Evolutionary conservation across 53 echinoderm and acorn worm species (phyloP).

Genomic region (Stichopus horrens): DNA sequence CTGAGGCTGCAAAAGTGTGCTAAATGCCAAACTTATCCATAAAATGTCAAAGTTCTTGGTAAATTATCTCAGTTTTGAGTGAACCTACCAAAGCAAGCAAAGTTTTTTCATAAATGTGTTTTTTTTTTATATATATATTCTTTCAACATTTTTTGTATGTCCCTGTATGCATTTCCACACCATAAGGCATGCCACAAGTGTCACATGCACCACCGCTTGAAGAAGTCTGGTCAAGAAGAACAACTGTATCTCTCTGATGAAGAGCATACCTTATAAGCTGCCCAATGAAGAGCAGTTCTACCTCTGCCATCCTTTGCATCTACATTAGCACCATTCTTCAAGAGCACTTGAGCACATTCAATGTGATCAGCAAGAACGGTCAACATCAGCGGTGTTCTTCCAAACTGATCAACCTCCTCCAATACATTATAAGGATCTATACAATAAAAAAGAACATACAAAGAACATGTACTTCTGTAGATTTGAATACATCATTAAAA

Average conservation of each 20-base stretch:
- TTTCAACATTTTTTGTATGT: too few species aligned
- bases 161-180: too few species aligned
- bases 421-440: conserved; percentile 62
- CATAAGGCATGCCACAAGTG: too few species aligned
- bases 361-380: conserved; percentile 86
- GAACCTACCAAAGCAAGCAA: too few species aligned
- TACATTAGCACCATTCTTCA: conserved; percentile 91
- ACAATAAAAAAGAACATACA: neutral
- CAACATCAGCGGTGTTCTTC: conserved; percentile 85
- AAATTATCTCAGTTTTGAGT: too few species aligned
- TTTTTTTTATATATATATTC: too few species aligned
- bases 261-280: conserved; percentile 81
- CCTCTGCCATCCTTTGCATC: conserved; percentile 78
- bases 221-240: neutral
- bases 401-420: conserved; percentile 84
- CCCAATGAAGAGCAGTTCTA: conserved; percentile 96
- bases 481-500: too few species aligned
- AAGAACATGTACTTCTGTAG: neutral
- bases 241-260: neutral
- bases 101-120: too few species aligned
- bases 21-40: too few species aligned
- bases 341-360: conserved; percentile 85
- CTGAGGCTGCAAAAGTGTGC: too few species aligned
- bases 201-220: too few species aligned
- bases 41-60: too few species aligned